Evolutionary conservation across 2,888 invertebrate genomes (phyloP).

Genomic region (Amaurobius ferox): DNA sequence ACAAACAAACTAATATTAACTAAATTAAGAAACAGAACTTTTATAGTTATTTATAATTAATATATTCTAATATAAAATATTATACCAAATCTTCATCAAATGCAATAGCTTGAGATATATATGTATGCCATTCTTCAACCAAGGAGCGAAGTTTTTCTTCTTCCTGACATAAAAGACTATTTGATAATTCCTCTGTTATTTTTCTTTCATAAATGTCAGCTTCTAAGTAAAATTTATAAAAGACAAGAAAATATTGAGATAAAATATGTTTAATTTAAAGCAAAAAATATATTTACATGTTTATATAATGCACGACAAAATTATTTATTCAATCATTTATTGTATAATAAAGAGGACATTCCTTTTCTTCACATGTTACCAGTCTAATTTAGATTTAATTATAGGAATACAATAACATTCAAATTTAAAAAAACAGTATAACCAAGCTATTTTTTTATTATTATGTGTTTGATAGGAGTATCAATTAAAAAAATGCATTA

Average conservation of each 20-base stretch:
- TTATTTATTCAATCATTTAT: too few species aligned
- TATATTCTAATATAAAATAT: too few species aligned
- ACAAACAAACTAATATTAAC: neutral
- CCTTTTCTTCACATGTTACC: too few species aligned
- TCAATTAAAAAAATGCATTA: too few species aligned
- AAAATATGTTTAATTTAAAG: neutral
- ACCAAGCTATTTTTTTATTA: too few species aligned
- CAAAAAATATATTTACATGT: neutral
- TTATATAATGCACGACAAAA: too few species aligned
- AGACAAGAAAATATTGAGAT: neutral
- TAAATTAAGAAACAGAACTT: neutral
- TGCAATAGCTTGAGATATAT: conserved; percentile 77
- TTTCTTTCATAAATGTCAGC: conserved; percentile 76
- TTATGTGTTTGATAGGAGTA: too few species aligned
- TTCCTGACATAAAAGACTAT: conserved; percentile 78
- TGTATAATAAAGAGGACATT: too few species aligned
- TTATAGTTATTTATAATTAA: too few species aligned
- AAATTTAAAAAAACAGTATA: too few species aligned
- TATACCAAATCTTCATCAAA: conserved; percentile 74
- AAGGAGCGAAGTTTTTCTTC: conserved; percentile 78
- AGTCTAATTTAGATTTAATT: too few species aligned
- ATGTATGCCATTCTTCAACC: conserved; percentile 79
- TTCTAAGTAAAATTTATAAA: conserved; percentile 17
- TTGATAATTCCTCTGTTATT: conserved; percentile 78
- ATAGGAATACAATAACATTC: too few species aligned